Evolutionary conservation across 2,797 vertebrate species (phyloP), one percentile per base, ranked within the genome.

Genomic region (Knipowitschia caucasica): DNA sequence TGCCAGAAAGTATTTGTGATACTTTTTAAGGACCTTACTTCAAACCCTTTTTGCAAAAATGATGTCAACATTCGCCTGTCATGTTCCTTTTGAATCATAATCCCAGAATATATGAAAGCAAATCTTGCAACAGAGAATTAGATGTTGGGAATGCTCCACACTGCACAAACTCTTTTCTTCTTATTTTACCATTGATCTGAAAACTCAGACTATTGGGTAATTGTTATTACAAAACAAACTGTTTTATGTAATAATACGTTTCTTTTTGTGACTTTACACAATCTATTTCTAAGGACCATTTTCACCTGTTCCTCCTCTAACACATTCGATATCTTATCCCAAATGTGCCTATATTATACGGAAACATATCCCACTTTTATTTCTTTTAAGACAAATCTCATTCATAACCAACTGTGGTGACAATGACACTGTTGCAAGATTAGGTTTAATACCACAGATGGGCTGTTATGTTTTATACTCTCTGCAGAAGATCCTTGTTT

Each of bases 301-400:
- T 75, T 68, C 47, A 69, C 59, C 17, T 51, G 26, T 59, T 51
- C 58, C 46, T 72, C 12, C 21, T 39, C 36, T 59, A 62, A 66
- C 62, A 81, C 72, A 77, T 66, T 77, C 67, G 44, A 56, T 75
- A 80, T 79, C 73, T 78, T 50, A 25, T 77, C 84, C 87, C 86
- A 77, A 84, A 82, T 81, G 87, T 88, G 87, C 87, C 87, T 89
- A 81, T 89, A 81, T 68, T 73, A 75, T 83, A 81, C 82, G 64
- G 71, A 88, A 77, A 84, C 82, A 88, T 87, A 89, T 89, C 84
- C 74, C 78, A 74, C 84, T 77, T 77, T 71, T 43, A 8, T 23
- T 25, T 53, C 6, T 80, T 63, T 60, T 67, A 67, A 65, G 67
- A 69, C 74, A 73, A 47, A 57, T 76, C 59, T 74, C 57, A 56